Conservation (phyloP, 2,113 vertebrate genomes). For the Channa maculata region DNA sequence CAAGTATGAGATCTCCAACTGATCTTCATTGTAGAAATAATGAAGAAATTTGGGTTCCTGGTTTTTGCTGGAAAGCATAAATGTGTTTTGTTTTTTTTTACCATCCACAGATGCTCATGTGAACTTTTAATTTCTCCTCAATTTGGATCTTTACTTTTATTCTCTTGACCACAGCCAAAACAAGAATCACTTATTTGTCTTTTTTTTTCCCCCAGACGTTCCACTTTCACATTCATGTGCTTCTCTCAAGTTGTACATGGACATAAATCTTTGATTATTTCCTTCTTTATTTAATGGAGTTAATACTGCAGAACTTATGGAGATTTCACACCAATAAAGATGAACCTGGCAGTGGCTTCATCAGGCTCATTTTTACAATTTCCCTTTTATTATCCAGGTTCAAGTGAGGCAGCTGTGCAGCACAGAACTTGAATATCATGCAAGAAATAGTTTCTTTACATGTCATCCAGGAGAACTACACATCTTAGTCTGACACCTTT, state of each 20-base stretch:
- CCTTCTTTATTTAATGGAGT: conserved; percentile 1
- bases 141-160: background rate
- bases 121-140: conserved; percentile 5
- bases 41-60: background rate
- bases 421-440: conserved; percentile 10
- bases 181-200: background rate
- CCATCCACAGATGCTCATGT: background rate
- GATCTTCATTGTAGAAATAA: background rate
- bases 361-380: background rate
- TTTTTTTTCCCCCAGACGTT: conserved; percentile 16
- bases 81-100: background rate
- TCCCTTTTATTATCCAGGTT: background rate
- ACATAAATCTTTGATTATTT: conserved; percentile 3
- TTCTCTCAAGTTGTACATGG: background rate
- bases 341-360: background rate
- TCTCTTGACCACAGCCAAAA: background rate
- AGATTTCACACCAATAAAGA: no score
- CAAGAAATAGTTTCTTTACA: background rate
- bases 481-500: conserved; percentile 27
- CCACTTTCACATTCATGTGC: background rate
- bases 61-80: no score
- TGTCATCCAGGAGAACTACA: conserved; percentile 8
- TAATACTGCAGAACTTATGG: no score
- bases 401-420: background rate
- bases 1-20: background rate